These are phyloP conservation scores for Amorpha juglandis DNA, from an alignment of 2,888 invertebrate species.

Conservation along the genomic window DNA sequence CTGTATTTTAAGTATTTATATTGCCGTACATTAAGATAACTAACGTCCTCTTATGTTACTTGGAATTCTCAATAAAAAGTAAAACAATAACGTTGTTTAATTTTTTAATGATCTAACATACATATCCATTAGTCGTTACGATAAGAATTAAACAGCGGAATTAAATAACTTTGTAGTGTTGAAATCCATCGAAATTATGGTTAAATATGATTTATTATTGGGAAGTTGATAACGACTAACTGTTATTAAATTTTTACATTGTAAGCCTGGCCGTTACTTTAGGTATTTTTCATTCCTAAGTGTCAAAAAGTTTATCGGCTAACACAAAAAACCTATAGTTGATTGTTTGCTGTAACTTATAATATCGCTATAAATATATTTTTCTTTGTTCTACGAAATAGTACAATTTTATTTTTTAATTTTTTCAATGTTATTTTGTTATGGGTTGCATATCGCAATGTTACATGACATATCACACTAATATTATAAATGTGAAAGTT, in stretches of 20 bases:
- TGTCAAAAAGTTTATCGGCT: too few species aligned
- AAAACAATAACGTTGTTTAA: background rate
- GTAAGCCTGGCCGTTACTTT: background rate
- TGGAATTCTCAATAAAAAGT: constrained; percentile 24
- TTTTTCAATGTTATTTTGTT: too few species aligned
- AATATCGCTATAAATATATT: too few species aligned
- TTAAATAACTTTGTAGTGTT: background rate
- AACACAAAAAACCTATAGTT: too few species aligned
- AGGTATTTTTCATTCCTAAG: too few species aligned
- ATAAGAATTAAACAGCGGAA: background rate
- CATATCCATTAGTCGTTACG: background rate
- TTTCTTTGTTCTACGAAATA: too few species aligned
- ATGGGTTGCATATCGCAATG: too few species aligned
- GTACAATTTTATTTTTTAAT: too few species aligned
- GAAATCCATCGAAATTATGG: constrained; percentile 27
- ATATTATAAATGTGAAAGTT: too few species aligned
- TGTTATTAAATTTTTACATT: background rate
- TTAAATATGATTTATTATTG: constrained; percentile 22
- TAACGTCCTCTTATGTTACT: constrained; percentile 33
- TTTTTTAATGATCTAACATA: background rate
- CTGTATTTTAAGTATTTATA: constrained; percentile 40
- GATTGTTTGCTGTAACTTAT: too few species aligned
- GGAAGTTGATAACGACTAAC: background rate
- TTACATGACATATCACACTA: too few species aligned
- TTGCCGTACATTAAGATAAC: constrained; percentile 38